phyloP scores from a whole-genome alignment of 2,797 vertebrate species.

The Chelmon rostratus region DNA sequence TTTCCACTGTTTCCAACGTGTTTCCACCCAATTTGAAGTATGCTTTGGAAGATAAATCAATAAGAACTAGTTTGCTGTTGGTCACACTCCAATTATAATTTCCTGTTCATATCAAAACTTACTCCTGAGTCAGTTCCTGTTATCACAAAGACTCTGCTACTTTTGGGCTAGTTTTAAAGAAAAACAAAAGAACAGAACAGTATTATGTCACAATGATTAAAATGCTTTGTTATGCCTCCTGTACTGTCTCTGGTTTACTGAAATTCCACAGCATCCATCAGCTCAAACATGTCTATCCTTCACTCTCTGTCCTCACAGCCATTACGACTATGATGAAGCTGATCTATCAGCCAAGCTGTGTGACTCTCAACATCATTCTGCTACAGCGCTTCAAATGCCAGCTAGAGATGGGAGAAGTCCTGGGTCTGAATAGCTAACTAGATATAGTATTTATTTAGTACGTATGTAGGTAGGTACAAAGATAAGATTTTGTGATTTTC shows the following conservation, averaged over 20 bases:
- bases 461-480: neutral
- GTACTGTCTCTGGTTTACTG: neutral
- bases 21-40: slow-evolving; percentile 15
- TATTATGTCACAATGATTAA: neutral
- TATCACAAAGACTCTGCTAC: neutral
- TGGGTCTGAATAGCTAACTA: neutral
- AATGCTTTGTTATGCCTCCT: neutral
- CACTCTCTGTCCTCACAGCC: neutral
- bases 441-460: neutral
- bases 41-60: neutral
- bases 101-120: neutral
- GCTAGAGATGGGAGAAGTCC: neutral
- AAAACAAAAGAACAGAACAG: neutral
- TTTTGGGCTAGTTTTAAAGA: neutral
- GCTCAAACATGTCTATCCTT: neutral
- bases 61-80: slow-evolving; percentile 5
- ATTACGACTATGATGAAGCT: neutral
- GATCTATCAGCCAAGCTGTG: slow-evolving; percentile 1
- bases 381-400: slow-evolving; percentile 7
- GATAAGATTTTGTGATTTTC: neutral
- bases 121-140: neutral
- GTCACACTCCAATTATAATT: neutral
- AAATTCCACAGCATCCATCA: slow-evolving; percentile 20
- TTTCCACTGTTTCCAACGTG: neutral
- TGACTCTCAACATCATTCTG: neutral